Evolutionary conservation across 2,888 invertebrate species (phyloP), one percentile per base, ranked within the genome.

Genomic region (Cerceris ruficornis): DNA sequence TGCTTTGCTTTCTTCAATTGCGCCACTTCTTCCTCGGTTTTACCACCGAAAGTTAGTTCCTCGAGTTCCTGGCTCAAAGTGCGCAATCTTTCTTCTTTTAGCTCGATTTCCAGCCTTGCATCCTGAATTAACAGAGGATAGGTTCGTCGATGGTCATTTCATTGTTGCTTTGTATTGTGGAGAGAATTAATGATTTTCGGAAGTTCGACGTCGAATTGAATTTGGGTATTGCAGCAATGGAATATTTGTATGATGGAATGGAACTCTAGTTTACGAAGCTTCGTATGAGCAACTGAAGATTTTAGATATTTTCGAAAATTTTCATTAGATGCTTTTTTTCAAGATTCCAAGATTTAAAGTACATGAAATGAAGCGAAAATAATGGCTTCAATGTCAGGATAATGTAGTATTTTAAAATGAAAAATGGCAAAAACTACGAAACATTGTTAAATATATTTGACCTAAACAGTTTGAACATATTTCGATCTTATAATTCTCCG

Each of bases 11-110:
- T 95, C 80, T 98, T 95, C 86, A 98, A 93, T 67, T 96, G 94
- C 7, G 96, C 96, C 54, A 97, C 95, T 93, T 98, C 98, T 91
- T 97, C 97, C 70, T 98, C 98, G 0, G 97, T 97, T 78, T 96
- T 95, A 11, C 96, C 95, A 75, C 95, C 94, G 91, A 95, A 95
- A 0, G 97, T 96, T 72, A 98, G 93, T 90, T 98, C 98, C 87
- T 97, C 97, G 74, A 98, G 93, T 92, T 98, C 98, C 66, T 96
- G 94, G 77, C 96, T 95, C 68, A 98, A 94, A 9, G 96, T 95
- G 65, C 95, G 93, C 75, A 98, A 93, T 90, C 97, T 96, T 92
- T 98, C 98, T 87, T 97, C 97, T 92, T 97, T 97, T 89, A 98
- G 93, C 92, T 98, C 98, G 84, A 98, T 93, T 92, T 98, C 98